phyloP scores from a whole-genome alignment of 2,888 invertebrate species.

The Nasonovia ribisnigri region DNA sequence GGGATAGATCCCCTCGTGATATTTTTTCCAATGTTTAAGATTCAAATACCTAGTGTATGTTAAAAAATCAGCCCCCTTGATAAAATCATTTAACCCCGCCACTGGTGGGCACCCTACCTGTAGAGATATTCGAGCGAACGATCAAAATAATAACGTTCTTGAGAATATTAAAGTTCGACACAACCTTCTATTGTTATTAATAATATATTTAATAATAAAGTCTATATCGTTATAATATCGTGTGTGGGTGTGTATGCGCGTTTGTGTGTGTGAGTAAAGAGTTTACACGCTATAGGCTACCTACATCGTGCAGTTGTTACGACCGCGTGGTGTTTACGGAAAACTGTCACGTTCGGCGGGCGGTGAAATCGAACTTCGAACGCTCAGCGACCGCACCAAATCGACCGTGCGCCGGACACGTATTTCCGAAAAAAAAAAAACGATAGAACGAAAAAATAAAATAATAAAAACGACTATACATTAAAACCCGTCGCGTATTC shows the following conservation, averaged over 20 bases:
- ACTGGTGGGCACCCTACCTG: too few species aligned
- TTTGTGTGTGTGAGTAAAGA: not conserved
- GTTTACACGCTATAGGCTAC: not conserved
- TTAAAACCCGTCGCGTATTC: not conserved
- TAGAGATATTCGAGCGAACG: not conserved
- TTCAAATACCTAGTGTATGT: too few species aligned
- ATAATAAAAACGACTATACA: not conserved
- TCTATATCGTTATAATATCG: not conserved
- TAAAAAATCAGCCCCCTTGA: too few species aligned
- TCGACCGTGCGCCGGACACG: constrained; percentile 45
- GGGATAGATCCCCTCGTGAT: too few species aligned
- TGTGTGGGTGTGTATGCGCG: not conserved
- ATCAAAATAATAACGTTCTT: not conserved
- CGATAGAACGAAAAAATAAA: not conserved
- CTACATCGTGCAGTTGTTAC: not conserved
- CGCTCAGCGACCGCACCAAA: constrained; percentile 43
- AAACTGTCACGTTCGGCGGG: constrained; percentile 49
- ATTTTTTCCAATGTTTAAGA: too few species aligned
- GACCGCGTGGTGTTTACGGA: constrained; percentile 19
- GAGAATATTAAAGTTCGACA: not conserved
- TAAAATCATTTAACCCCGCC: too few species aligned
- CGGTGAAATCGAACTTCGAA: constrained; percentile 30
- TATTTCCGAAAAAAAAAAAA: constrained; percentile 1
- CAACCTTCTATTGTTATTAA: not conserved
- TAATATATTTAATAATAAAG: not conserved